Evolutionary conservation across 64 coral and sea anemone genomes (phyloP).

Genomic region (Dendrophyllia cribrosa): DNA sequence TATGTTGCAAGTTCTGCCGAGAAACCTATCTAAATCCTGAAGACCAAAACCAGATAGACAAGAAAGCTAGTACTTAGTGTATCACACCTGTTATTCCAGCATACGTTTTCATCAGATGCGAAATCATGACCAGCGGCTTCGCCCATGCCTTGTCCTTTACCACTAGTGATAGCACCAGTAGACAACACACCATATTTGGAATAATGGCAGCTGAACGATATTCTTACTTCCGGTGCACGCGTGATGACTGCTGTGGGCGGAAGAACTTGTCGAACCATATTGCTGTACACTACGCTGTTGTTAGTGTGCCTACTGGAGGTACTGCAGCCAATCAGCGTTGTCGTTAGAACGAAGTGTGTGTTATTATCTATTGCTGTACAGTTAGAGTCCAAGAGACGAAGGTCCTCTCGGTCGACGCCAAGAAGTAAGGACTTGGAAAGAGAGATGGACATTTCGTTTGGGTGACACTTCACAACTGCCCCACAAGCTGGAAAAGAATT

Average conservation of each 20-base stretch:
- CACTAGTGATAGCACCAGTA: constrained; percentile 10
- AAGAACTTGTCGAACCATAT: constrained; percentile 27
- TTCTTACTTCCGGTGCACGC: constrained; percentile 27
- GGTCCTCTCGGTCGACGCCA: neutral
- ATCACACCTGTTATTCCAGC: constrained; percentile 11
- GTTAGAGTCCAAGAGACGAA: constrained; percentile 34
- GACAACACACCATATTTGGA: constrained; percentile 54
- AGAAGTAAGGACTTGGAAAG: constrained; percentile 36
- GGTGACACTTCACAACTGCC: constrained; percentile 27
- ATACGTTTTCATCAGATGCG: neutral
- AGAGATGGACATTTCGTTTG: constrained; percentile 57
- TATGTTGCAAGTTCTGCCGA: too few relatives aligned
- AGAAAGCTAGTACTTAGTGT: too few relatives aligned
- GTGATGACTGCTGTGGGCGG: constrained; percentile 7
- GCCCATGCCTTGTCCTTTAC: neutral
- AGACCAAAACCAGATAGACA: too few relatives aligned
- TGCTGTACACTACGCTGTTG: constrained; percentile 53
- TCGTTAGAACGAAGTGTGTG: constrained; percentile 46
- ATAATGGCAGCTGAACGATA: constrained; percentile 71
- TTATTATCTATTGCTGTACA: constrained; percentile 49
- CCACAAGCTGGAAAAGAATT: neutral
- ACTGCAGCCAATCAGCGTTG: constrained; percentile 56
- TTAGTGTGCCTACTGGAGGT: constrained; percentile 42
- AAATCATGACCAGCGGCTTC: neutral
- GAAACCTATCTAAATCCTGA: too few relatives aligned